phyloP scores from a whole-genome alignment of 2,113 vertebrate genomes.

The Hippoglossus stenolepis region DNA sequence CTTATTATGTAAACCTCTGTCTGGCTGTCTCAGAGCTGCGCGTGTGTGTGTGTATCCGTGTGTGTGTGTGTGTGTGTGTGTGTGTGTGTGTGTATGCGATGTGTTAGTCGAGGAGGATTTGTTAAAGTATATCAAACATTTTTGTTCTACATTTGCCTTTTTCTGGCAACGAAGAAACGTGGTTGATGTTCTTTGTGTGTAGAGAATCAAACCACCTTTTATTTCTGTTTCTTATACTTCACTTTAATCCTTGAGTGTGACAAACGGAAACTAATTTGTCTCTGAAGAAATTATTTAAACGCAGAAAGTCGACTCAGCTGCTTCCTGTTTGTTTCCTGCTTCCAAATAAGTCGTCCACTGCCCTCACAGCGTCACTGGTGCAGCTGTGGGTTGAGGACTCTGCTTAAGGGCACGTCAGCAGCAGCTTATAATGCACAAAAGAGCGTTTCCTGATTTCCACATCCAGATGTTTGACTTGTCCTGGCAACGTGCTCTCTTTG shows the following conservation, averaged over 20 bases:
- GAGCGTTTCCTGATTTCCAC: neutral
- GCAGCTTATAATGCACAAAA: neutral
- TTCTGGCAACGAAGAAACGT: too few relatives aligned
- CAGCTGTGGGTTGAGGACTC: neutral
- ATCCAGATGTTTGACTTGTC: neutral
- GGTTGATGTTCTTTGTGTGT: too few relatives aligned
- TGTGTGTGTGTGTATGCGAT: constrained; percentile 13
- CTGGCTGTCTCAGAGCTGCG: constrained; percentile 51
- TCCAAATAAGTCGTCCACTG: neutral
- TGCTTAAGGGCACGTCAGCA: constrained; percentile 3
- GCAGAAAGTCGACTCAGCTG: constrained; percentile 6
- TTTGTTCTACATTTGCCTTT: too few relatives aligned
- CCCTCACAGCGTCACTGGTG: neutral
- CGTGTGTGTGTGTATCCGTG: neutral
- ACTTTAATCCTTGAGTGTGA: constrained; percentile 23
- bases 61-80: neutral
- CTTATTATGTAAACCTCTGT: constrained; percentile 74
- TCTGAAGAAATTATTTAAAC: neutral
- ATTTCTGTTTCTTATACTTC: too few relatives aligned
- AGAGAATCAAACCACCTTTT: too few relatives aligned
- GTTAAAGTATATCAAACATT: neutral
- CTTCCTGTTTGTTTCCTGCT: neutral
- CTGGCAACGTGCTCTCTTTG: neutral
- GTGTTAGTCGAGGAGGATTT: neutral
- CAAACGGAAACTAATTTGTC: constrained; percentile 45